phyloP scores from a whole-genome alignment of 2,113 vertebrate genomes.

The Stictonetta naevosa region DNA sequence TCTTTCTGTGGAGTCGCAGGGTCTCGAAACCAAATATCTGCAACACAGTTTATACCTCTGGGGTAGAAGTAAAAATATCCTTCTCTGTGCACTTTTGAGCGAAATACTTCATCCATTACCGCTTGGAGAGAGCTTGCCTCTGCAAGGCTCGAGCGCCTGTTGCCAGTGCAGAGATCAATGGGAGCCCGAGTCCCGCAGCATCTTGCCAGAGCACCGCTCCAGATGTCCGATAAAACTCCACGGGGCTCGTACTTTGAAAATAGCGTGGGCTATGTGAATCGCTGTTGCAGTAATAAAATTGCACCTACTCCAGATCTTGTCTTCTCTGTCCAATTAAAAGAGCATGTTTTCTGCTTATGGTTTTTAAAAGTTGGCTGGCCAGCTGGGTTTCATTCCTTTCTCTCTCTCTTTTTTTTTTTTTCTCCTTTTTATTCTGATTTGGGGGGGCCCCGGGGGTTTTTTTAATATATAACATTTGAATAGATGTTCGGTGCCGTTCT shows the following conservation, averaged over 20 bases:
- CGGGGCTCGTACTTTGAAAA: slow-evolving; percentile 50
- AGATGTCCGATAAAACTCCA: slow-evolving; percentile 64
- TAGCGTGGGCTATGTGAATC: slow-evolving; percentile 38
- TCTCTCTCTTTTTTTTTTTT: not conserved
- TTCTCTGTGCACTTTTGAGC: not conserved
- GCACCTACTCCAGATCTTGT: slow-evolving; percentile 66
- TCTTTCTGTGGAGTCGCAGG: not conserved
- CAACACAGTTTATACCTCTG: not conserved
- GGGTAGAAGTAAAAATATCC: slow-evolving; percentile 6
- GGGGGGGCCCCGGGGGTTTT: no score
- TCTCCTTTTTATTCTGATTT: not conserved
- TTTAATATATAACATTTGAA: slow-evolving; percentile 49
- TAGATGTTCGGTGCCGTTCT: slow-evolving; percentile 23
- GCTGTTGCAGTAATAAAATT: slow-evolving; percentile 56
- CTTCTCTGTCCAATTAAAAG: slow-evolving; percentile 65
- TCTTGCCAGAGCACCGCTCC: slow-evolving; percentile 44
- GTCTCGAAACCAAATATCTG: slow-evolving; percentile 9
- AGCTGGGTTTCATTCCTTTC: slow-evolving; percentile 64
- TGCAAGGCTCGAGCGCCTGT: not conserved
- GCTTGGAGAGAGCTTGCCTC: not conserved
- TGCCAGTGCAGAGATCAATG: slow-evolving; percentile 44
- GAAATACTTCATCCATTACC: slow-evolving; percentile 1
- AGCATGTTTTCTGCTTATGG: slow-evolving; percentile 54
- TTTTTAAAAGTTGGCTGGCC: slow-evolving; percentile 56
- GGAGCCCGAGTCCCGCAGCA: slow-evolving; percentile 46